Conservation (phyloP, 1,140 invertebrate species). For the Drosophila baimaii region DNA sequence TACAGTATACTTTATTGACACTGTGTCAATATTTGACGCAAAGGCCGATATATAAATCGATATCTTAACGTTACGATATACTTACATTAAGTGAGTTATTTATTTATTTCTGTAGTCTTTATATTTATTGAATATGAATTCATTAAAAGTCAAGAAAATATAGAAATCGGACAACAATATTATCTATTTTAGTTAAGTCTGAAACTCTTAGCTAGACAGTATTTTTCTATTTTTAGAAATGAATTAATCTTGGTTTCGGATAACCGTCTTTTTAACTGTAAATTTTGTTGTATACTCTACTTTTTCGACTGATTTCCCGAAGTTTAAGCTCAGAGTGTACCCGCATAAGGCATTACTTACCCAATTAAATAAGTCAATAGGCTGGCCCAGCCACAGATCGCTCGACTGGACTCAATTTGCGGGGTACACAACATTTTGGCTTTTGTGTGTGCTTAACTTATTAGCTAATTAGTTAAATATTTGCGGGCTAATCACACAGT, state of each 20-base stretch:
- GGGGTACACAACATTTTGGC: conserved; percentile 14
- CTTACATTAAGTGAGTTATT: too few relatives aligned
- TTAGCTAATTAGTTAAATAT: conserved; percentile 74
- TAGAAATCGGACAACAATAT: background rate
- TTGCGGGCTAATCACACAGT: conserved; percentile 51
- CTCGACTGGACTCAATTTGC: conserved; percentile 14
- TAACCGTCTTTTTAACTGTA: too few relatives aligned
- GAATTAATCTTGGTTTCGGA: background rate
- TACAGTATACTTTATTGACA: too few relatives aligned
- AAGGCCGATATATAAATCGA: too few relatives aligned
- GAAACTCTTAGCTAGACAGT: too few relatives aligned
- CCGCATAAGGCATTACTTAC: conserved; percentile 10
- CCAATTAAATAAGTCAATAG: conserved; percentile 7
- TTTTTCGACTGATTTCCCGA: background rate
- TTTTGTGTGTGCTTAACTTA: conserved; percentile 47
- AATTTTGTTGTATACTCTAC: background rate
- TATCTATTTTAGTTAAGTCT: background rate
- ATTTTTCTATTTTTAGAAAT: too few relatives aligned
- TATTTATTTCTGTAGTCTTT: background rate
- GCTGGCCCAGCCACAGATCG: conserved; percentile 1
- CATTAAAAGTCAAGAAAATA: background rate
- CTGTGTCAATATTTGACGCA: too few relatives aligned
- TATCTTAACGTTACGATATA: too few relatives aligned
- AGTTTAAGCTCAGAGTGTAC: background rate
- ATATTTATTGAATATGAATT: background rate